These are phyloP conservation scores for Sorex maritimensis DNA, from an alignment of 2,797 vertebrate species.

Conservation along the genomic window DNA sequence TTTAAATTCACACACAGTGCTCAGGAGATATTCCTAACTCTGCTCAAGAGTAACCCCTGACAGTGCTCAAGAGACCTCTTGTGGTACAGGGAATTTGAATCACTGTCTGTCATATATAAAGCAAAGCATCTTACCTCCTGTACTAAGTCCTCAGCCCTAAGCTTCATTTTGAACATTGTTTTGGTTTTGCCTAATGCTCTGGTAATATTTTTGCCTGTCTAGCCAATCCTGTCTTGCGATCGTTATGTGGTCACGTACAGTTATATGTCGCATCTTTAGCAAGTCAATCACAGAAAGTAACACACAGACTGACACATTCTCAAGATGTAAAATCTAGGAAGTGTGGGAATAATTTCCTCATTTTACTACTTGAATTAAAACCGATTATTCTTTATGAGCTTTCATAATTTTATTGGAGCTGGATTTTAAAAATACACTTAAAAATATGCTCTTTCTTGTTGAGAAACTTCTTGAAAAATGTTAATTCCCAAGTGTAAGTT, in stretches of 20 bases:
- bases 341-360: constrained; percentile 7
- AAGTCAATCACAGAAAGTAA: constrained; percentile 51
- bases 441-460: constrained; percentile 74
- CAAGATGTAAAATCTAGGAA: constrained; percentile 15
- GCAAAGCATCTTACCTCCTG: no score
- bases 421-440: neutral
- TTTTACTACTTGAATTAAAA: constrained; percentile 67
- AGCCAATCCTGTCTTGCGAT: neutral
- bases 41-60: no score
- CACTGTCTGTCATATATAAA: no score
- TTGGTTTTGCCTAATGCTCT: constrained; percentile 59
- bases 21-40: no score
- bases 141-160: no score
- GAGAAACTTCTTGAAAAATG: constrained; percentile 65
- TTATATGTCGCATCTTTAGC: neutral
- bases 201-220: constrained; percentile 49
- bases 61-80: no score
- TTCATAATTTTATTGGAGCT: constrained; percentile 53
- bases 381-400: constrained; percentile 25
- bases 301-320: neutral
- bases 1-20: no score
- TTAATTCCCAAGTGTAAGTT: constrained; percentile 55
- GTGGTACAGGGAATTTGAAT: no score
- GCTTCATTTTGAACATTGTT: constrained; percentile 23
- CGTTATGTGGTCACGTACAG: constrained; percentile 4